Base-by-base conservation (phyloP, 2,797 vertebrate species). In the Halcyon chelicuti region DNA sequence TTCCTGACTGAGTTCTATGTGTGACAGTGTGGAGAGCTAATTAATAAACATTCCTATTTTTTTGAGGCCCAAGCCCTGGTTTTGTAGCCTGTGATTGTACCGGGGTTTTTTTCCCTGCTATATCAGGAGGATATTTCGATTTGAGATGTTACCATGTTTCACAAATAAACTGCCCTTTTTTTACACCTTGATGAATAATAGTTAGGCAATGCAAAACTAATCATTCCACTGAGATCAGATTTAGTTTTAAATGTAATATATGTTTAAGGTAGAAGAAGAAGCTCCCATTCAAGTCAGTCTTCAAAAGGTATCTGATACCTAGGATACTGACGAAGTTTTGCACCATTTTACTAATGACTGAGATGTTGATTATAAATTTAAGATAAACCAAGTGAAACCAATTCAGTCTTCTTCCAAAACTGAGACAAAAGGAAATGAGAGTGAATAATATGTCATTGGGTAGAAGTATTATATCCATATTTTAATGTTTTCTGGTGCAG, bases 21-120 rank as follows among this genome's bases (percentile, higher is more conserved):
- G 13, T 62, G 39, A 62, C 44, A 21, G 7, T 31, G 47, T 33
- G 33, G 33, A 61, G 37, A 89, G 42, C 42, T 72, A 37, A 80
- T 72, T 68, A 63, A 60, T 73, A 79, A 84, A 11, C 20, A 35
- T 55, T 63, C 21, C 52, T 4, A 3, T 9, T 40, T 62, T 39
- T 60, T 71, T 42, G 19, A 62, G 79, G 31, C 31, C 42, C 10
- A 58, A 67, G 28, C 35, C 49, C 33, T 83, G 62, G 28, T 11
- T 79, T 13, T 66, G 12, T n/a, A 75, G 33, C 11, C 5, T 71
- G 42, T 49, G 33, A 39, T 66, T 57, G 23, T 25, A 72, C 44
- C 19, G 25, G 10, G 5, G 47, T 44, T 62, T 57, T 72, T 12
- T 0, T 11, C 2, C 13, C n/a, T 13, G 2, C 42, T 46, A 4